Percentiles rank a stretch among this genome's conserved stretches.
Evolutionary conservation across 2,797 vertebrate genomes (phyloP).

Genomic region (Menidia menidia): DNA sequence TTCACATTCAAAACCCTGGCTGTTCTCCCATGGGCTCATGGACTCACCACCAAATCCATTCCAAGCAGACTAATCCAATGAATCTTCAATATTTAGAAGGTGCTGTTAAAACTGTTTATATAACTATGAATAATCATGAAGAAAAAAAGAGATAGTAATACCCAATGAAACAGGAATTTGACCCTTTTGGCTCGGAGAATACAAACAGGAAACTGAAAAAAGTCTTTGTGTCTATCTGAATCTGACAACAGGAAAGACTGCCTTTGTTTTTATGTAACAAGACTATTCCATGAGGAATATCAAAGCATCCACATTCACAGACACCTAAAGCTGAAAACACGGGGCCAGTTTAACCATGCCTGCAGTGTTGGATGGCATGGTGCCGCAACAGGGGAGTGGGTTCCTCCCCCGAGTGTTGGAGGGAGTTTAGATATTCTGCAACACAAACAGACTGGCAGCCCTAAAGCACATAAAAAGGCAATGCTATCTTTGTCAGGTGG

Average conservation of each 20-base stretch:
- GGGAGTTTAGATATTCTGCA: conserved; percentile 33
- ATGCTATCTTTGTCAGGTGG: conserved; percentile 25
- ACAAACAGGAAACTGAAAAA: conserved; percentile 22
- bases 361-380: conserved; percentile 51
- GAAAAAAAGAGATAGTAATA: not conserved
- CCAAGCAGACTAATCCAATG: conserved; percentile 8
- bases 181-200: conserved; percentile 29
- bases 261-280: conserved; percentile 46
- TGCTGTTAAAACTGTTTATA: conserved; percentile 29
- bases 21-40: conserved; percentile 36
- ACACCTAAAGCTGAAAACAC: conserved; percentile 42
- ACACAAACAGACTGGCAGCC: conserved; percentile 26
- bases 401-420: conserved; percentile 33
- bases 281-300: conserved; percentile 43
- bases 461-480: conserved; percentile 24
- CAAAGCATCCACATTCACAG: conserved; percentile 38
- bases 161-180: conserved; percentile 23
- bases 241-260: conserved; percentile 33
- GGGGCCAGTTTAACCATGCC: conserved; percentile 27
- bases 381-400: conserved; percentile 37
- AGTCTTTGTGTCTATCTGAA: conserved; percentile 30
- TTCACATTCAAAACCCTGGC: conserved; percentile 43
- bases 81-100: conserved; percentile 29
- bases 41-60: conserved; percentile 25
- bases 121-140: conserved; percentile 25